Evolutionary conservation across 2,888 invertebrate species (phyloP).

Genomic region (Stenodera caucasica): DNA sequence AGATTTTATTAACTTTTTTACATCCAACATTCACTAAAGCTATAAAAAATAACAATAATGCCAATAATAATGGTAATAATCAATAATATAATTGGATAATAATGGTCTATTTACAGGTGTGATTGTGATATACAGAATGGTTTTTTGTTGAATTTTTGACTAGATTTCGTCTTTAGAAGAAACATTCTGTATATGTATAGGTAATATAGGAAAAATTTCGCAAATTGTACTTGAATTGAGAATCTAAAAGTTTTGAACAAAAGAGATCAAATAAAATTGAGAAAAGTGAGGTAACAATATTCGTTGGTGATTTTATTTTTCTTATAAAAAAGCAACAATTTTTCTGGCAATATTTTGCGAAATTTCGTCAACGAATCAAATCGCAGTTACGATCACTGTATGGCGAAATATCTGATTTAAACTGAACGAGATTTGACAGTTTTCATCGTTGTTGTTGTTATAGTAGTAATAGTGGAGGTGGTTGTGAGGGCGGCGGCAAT

Average conservation of each 20-base stretch:
- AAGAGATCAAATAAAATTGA: neutral
- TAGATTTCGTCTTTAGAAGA: neutral
- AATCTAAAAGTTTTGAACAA: neutral
- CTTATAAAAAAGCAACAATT: neutral
- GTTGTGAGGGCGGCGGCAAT: conserved; percentile 39
- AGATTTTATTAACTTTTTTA: conserved; percentile 36
- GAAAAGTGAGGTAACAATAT: neutral
- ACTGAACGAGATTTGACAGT: conserved; percentile 45
- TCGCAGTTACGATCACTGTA: neutral
- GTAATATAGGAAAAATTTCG: too few species aligned
- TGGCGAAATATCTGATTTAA: neutral
- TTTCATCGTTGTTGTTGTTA: conserved; percentile 28
- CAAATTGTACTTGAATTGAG: conserved; percentile 25
- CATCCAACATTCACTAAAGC: conserved; percentile 42
- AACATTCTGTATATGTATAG: conserved; percentile 1
- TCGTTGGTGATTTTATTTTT: neutral
- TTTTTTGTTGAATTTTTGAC: neutral
- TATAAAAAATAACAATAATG: conserved; percentile 36
- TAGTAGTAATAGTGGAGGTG: conserved; percentile 34
- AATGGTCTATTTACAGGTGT: neutral
- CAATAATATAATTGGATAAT: neutral
- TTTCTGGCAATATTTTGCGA: conserved; percentile 3
- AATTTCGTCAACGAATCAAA: neutral
- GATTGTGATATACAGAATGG: neutral
- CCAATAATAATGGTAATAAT: neutral